Evolutionary conservation across 2,797 vertebrate genomes (phyloP), one percentile per base, ranked within the genome.

Genomic region (Onychomys arenicola): DNA sequence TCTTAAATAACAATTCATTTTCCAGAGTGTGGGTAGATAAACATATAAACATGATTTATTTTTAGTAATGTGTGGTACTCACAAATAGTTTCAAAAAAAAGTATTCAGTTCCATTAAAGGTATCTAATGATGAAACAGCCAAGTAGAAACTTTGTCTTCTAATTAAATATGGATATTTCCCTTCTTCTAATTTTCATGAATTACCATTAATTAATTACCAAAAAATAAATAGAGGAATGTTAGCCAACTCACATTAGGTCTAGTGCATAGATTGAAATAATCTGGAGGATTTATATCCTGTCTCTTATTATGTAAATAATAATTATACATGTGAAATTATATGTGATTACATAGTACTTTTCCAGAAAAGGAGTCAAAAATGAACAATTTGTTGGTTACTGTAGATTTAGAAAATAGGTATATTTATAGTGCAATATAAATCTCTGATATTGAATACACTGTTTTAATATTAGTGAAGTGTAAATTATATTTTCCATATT

Each of bases 341-440:
- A 49, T 91, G 46, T 92, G 16, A 29, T 9, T 57, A 59, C 0
- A 69, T 84, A 94, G 75, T 65, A 63, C 27, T 59, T n/a, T 87
- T 7, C 10, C 6, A 19, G 4, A 90, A 23, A 21, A 32, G 0
- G 37, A 77, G 65, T 67, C 93, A 82, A 84, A 80, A 32, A 34
- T 82, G 4, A 55, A 75, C 78, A 83, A 40, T 0, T 8, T 82
- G 86, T 34, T 25, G 12, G 21, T 1, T 2, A 0, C 5, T 91
- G n/a, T 49, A 40, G 37, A 23, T 75, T 85, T 92, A 92, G n/a
- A 94, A 7, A 14, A 63, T 16, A 85, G 75, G 29, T 8, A 97
- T 91, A n/a, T 78, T 95, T 82, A 89, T 86, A 61, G 46, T 92
- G 8, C 13, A 46, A 82, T 91, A 59, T 94, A 87, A 93, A 63